Base-by-base conservation (phyloP, 2,888 invertebrate genomes). In the Ariolimax columbianus region DNA sequence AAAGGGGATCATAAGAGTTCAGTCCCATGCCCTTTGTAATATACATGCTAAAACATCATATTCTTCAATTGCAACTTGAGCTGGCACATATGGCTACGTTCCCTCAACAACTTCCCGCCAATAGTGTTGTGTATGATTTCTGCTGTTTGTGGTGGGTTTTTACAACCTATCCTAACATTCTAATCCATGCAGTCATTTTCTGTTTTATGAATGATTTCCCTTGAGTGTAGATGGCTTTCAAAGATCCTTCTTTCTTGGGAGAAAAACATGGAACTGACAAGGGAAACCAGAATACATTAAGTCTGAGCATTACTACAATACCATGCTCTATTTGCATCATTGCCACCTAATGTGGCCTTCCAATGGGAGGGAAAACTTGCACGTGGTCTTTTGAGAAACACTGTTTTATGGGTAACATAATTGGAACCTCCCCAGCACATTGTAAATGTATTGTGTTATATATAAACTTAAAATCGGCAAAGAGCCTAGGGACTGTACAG, bases 121-220 rank as follows among this genome's bases (percentile, higher is more conserved):
- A 26, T 30, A n/a, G 30, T 63, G n/a, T 30, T n/a, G 63, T 30
- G 63, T 63, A 63, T 63, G 9, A 23, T 30, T 59, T 59, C 59
- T 59, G 59, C n/a, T 63, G 63, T 63, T 63, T n/a, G 63, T 30
- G 11, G 59, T 23, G 4, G 63, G 11, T 3, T 63, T 63, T 30
- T 55, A 26, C n/a, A 30, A 63, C n/a, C 63, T 30, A 63, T 23
- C 36, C 47, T 70, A 72, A 66, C 81, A 70, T 77, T 77, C 47
- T 11, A 66, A 83, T 40, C 83, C 47, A 77, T 7, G 9, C 47
- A 63, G 77, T 66, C 77, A 83, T 83, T 83, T 43, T 77, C 66
- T 40, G 4, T 66, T 30, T 36, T 47, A 33, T 83, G 66, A 77
- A n/a, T 83, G 83, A 83, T 83, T 83, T 83, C 83, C 83, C 83